A percentile compares a stretch with the other conserved stretches of the same genome.
These are phyloP conservation scores for Pangasius djambal DNA, from an alignment of 2,797 vertebrate species.

Conservation along the genomic window DNA sequence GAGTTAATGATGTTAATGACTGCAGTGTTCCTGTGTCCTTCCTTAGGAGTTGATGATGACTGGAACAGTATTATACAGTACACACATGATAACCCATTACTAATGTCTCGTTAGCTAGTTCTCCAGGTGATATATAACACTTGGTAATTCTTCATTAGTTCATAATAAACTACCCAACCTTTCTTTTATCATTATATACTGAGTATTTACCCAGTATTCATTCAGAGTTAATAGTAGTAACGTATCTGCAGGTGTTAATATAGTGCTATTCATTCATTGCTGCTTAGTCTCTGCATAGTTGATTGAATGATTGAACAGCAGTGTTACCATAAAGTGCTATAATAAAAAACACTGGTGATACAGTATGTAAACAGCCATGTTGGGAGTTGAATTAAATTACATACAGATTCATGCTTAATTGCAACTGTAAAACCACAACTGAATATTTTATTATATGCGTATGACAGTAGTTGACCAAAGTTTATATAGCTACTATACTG, in stretches of 20 bases:
- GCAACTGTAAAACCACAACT: neutral
- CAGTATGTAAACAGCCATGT: neutral
- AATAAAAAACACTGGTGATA: neutral
- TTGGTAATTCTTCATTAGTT: neutral
- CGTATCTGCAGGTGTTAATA: neutral
- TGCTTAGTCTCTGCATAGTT: neutral
- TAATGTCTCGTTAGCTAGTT: neutral
- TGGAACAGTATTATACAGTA: neutral
- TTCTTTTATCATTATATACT: neutral
- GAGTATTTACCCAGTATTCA: neutral
- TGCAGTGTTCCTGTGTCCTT: too few species aligned
- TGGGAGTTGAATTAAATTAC: neutral
- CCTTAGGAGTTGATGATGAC: neutral
- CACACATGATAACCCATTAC: neutral
- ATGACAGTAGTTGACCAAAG: neutral
- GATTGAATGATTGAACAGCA: neutral
- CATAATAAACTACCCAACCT: neutral
- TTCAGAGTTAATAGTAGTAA: neutral
- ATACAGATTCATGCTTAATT: neutral
- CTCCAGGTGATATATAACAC: neutral
- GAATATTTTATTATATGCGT: neutral
- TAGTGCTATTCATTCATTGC: neutral
- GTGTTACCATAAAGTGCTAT: neutral
- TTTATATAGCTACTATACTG: conserved; percentile 6
- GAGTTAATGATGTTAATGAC: too few species aligned